Conservation (phyloP, 2,888 invertebrate genomes). For the Cryptocephalus primarius region DNA sequence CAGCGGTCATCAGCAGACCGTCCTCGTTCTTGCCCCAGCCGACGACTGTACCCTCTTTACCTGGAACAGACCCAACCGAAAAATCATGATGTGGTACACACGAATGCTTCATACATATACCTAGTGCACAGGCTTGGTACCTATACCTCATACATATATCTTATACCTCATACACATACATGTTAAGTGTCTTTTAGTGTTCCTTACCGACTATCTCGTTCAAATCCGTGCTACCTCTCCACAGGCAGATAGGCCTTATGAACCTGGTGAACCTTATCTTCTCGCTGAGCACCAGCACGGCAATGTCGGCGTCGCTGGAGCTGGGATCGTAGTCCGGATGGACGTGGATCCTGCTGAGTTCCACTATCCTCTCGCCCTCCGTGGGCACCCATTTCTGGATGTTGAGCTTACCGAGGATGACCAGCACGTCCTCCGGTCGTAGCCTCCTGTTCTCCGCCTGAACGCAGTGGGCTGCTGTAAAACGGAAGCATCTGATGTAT, state of each 20-base stretch:
- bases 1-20: constrained; percentile 37
- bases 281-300: constrained; percentile 43
- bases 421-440: constrained; percentile 20
- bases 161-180: too few relatives aligned
- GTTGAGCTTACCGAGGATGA: constrained; percentile 25
- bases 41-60: constrained; percentile 16
- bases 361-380: constrained; percentile 20
- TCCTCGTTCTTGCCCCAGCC: constrained; percentile 46
- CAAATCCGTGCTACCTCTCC: constrained; percentile 37
- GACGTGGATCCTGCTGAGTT: constrained; percentile 35
- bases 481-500: too few relatives aligned
- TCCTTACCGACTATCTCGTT: constrained; percentile 22
- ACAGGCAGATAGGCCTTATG: constrained; percentile 52
- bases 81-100: too few relatives aligned
- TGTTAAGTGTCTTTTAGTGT: too few relatives aligned
- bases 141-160: too few relatives aligned
- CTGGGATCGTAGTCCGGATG: constrained; percentile 47
- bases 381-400: constrained; percentile 21
- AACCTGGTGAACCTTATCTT: constrained; percentile 41
- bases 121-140: too few relatives aligned
- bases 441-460: constrained; percentile 14
- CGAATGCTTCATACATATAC: too few relatives aligned
- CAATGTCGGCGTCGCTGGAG: constrained; percentile 45
- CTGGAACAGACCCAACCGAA: constrained; percentile 4
- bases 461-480: constrained; percentile 32